Evolutionary conservation across 37 sponge, comb jelly and placozoan species (phyloP).

Genomic region (Chondrilla cf. caribensis): DNA sequence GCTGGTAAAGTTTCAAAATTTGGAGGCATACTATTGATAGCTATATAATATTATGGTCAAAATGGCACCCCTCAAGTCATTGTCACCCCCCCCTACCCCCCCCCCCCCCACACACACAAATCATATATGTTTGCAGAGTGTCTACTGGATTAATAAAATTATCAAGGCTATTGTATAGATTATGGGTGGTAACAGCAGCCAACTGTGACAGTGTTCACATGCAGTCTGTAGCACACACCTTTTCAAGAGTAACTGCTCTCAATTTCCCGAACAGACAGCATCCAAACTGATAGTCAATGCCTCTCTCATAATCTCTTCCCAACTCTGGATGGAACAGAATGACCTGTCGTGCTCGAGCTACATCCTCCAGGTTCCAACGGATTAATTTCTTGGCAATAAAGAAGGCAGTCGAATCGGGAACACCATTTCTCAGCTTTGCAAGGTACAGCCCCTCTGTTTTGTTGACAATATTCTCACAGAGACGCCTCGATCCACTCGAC

Average conservation of each 20-base stretch:
- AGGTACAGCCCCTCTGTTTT: background rate
- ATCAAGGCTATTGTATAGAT: no score
- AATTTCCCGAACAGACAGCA: conserved; percentile 14
- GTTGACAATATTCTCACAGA: background rate
- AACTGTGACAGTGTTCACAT: no score
- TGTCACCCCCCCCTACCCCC: no score
- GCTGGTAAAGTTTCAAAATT: no score
- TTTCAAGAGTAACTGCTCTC: background rate
- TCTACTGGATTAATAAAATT: no score
- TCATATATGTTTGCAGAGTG: no score
- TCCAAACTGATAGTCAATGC: conserved; percentile 11
- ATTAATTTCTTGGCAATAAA: background rate
- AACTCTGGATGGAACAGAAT: background rate
- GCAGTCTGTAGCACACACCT: no score
- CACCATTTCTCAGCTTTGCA: background rate
- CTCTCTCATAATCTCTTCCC: conserved; percentile 3
- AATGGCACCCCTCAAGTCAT: no score
- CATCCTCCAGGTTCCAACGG: background rate
- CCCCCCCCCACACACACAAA: no score
- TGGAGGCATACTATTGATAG: no score
- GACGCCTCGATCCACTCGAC: background rate
- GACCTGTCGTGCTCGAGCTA: background rate
- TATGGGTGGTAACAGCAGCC: no score
- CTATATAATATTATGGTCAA: no score
- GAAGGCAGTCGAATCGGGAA: background rate